Percentiles rank a stretch among this genome's conserved stretches.
Conservation (phyloP, 1,140 invertebrate species). For the Antheraea mylitta region DNA sequence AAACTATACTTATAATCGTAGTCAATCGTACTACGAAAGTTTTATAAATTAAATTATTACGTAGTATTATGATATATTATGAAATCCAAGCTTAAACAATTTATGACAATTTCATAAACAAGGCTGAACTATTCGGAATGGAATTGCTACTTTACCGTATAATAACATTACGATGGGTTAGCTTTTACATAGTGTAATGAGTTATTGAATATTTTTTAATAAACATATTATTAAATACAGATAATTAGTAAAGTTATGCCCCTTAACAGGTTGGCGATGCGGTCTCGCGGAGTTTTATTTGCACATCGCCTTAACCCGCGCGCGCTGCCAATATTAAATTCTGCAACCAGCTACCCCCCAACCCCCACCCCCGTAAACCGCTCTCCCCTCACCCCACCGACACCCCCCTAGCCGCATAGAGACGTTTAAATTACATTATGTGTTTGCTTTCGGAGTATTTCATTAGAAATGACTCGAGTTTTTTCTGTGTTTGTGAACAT, state of each 20-base stretch:
- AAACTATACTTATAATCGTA: too few relatives aligned
- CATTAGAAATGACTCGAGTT: conserved; percentile 6
- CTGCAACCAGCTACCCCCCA: conserved; percentile 31
- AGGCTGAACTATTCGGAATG: too few relatives aligned
- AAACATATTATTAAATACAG: background rate
- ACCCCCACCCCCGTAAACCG: background rate
- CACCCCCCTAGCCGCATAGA: background rate
- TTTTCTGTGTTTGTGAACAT: background rate
- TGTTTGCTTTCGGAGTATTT: conserved; percentile 11
- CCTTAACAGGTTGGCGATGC: conserved; percentile 32
- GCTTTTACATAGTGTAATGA: too few relatives aligned
- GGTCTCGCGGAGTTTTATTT: conserved; percentile 67
- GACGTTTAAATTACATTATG: conserved; percentile 13
- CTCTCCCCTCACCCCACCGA: background rate
- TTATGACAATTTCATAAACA: too few relatives aligned
- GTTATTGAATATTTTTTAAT: background rate
- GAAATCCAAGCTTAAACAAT: too few relatives aligned
- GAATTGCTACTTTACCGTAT: too few relatives aligned
- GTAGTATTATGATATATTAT: too few relatives aligned
- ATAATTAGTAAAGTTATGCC: background rate
- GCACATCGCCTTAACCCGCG: conserved; percentile 69
- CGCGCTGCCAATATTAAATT: conserved; percentile 69
- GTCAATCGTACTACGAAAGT: too few relatives aligned
- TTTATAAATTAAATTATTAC: too few relatives aligned
- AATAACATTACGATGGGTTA: too few relatives aligned